Base-by-base conservation (phyloP, 2,888 invertebrate genomes). In the Busseola fusca region DNA sequence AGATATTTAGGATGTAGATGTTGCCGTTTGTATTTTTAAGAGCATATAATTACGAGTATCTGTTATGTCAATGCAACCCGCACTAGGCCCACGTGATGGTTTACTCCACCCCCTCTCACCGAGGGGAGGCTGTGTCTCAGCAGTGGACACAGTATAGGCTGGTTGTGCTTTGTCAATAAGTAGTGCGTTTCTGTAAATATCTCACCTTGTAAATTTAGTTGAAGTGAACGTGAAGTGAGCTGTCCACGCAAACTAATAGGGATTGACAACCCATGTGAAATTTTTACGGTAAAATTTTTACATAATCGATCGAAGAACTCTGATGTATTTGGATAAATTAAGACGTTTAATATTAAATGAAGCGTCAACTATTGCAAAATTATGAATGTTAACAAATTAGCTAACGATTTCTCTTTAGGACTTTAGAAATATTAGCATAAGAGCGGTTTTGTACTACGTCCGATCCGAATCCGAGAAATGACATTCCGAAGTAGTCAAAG, bases 311-410 rank as follows among this genome's bases (percentile, higher is more conserved):
- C n/a, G n/a, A n/a, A 48, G 27, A 40, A 40, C 4, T 42, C 21
- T 21, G 16, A 16, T 30, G 4, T 62, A 45, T 21, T 45, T 45
- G 16, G 5, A n/a, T 48, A 10, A 45, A 62, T 62, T 62, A 62
- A 14, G 9, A 30, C n/a, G 16, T 45, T 45, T 62, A 9, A n/a
- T 45, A 45, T 21, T 62, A n/a, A 62, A 62, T 62, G 27, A 62
- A 5, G 9, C 9, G 27, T 30, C 14, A 45, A 48, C 48, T 48
- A 30, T 21, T 48, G 45, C 42, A 27, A 30, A 30, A 62, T n/a
- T 62, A 1, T 48, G 4, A 16, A 34, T 65, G 34, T 74, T 57
- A 79, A 62, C 52, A 78, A 73, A 48, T 77, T 62, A 50, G 62
- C 16, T 62, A 62, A 70, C 56, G 37, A 67, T 79, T 64, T 64